phyloP scores from a whole-genome alignment of 1,140 invertebrate genomes.

The Diorhabda elongata region DNA sequence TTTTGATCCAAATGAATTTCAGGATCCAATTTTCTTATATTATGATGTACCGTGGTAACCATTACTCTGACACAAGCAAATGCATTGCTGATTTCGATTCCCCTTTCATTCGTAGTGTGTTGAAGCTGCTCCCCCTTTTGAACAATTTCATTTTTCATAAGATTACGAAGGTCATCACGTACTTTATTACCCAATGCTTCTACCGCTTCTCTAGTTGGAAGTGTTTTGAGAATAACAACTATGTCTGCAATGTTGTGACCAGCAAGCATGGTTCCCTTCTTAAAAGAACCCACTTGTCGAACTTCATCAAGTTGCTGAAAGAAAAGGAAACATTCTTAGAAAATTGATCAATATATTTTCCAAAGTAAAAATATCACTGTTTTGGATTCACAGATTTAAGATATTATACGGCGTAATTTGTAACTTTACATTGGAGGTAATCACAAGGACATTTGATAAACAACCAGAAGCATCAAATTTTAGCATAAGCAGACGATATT shows the following conservation, averaged over 20 bases:
- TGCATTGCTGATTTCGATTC: slow-evolving; percentile 76
- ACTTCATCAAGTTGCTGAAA: slow-evolving; percentile 92
- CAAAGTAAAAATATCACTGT: too few relatives aligned
- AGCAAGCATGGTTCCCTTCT: slow-evolving; percentile 96
- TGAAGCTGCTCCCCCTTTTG: slow-evolving; percentile 59
- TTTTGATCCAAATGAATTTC: slow-evolving; percentile 87
- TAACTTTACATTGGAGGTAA: background rate
- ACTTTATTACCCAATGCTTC: slow-evolving; percentile 88
- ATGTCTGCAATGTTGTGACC: slow-evolving; percentile 94
- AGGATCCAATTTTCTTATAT: slow-evolving; percentile 87
- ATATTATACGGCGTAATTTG: background rate
- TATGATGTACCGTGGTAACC: slow-evolving; percentile 90
- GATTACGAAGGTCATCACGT: slow-evolving; percentile 71
- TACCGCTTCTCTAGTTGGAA: slow-evolving; percentile 93
- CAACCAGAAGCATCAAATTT: slow-evolving; percentile 2
- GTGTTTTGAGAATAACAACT: slow-evolving; percentile 95
- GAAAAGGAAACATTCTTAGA: slow-evolving; percentile 17
- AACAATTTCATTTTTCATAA: slow-evolving; percentile 58
- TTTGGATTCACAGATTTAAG: too few relatives aligned
- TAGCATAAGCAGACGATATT: background rate
- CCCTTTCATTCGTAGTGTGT: slow-evolving; percentile 66
- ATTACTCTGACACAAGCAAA: slow-evolving; percentile 85
- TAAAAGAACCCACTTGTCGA: slow-evolving; percentile 93
- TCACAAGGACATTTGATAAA: background rate
- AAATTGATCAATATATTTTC: background rate